Conservation (phyloP, 2,888 invertebrate species). For the Phasia obesa region DNA sequence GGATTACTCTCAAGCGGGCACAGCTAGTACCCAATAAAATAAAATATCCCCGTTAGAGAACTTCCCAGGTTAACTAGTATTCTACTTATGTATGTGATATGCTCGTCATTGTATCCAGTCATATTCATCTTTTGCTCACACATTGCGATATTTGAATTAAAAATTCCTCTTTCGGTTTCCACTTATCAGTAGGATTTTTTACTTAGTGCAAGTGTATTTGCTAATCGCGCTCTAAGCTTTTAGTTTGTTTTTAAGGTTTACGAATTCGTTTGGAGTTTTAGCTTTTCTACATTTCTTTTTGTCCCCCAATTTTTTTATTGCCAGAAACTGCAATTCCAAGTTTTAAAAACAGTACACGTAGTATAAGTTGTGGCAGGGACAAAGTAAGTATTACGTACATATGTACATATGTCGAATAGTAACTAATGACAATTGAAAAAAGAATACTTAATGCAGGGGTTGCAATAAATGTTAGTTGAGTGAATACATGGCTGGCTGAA, state of each 20-base stretch:
- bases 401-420: no score
- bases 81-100: no score
- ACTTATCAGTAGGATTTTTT: neutral
- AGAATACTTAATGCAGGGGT: conserved; percentile 20
- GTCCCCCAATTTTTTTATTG: neutral
- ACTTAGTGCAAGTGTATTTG: no score
- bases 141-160: no score
- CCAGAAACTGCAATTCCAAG: neutral
- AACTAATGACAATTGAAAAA: conserved; percentile 22
- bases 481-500: neutral
- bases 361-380: no score
- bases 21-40: no score
- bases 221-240: conserved; percentile 17
- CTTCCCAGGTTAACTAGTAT: no score
- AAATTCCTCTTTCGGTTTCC: neutral
- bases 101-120: neutral
- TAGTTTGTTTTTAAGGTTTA: conserved; percentile 2
- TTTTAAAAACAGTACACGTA: no score
- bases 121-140: neutral
- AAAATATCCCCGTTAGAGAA: no score
- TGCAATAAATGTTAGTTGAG: neutral
- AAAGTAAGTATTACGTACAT: no score
- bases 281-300: neutral
- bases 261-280: neutral
- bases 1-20: no score